phyloP scores from a whole-genome alignment of 2,797 vertebrate genomes.

The Sylvilagus floridanus region DNA sequence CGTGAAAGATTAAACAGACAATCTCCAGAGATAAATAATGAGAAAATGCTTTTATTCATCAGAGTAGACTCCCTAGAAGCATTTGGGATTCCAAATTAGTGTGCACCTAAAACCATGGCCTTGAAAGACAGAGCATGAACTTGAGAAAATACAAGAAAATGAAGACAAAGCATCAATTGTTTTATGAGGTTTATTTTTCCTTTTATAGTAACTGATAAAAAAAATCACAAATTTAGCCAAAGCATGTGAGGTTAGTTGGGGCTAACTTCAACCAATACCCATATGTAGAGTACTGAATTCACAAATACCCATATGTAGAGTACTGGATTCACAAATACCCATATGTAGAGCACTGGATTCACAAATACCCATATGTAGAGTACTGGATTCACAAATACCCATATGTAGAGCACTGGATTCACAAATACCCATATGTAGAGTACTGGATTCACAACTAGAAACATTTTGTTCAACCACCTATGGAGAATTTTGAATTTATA shows the following conservation, averaged over 20 bases:
- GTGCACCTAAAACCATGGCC: background rate
- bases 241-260: background rate
- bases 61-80: background rate
- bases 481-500: background rate
- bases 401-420: too few relatives aligned
- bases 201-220: background rate
- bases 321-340: background rate
- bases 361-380: background rate
- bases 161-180: background rate
- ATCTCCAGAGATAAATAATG: background rate
- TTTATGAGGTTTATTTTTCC: background rate
- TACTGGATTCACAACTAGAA: background rate
- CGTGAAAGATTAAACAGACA: background rate
- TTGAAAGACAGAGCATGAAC: background rate
- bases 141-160: background rate
- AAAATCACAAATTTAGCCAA: background rate
- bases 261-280: background rate
- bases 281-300: too few relatives aligned
- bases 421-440: background rate
- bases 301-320: background rate
- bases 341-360: too few relatives aligned
- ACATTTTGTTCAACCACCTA: background rate
- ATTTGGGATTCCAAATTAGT: background rate
- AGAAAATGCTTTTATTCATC: background rate
- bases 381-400: background rate